Conservation (phyloP, 2,888 invertebrate species). For the Belgica antarctica region DNA sequence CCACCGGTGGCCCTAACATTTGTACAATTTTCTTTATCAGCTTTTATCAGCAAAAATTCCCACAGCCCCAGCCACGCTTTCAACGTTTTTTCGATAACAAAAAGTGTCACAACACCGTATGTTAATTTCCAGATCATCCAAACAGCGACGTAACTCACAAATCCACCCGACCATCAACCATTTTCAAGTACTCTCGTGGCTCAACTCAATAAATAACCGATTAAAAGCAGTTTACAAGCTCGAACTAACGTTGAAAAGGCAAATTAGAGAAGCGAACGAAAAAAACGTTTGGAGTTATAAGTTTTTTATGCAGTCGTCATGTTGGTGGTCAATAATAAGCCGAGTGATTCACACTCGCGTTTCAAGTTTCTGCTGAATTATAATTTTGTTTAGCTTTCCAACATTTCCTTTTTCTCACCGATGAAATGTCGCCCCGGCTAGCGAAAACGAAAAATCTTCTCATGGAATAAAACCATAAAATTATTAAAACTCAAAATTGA, state of each 20-base stretch:
- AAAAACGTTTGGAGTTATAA: background rate
- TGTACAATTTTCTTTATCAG: no score
- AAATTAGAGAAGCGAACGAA: background rate
- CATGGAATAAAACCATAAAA: conserved; percentile 37
- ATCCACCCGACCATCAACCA: no score
- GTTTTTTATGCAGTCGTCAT: background rate
- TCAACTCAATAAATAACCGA: no score
- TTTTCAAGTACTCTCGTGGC: conserved; percentile 1
- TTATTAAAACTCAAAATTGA: conserved; percentile 40
- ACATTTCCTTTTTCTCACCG: conserved; percentile 2
- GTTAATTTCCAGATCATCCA: no score
- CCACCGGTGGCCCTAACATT: no score
- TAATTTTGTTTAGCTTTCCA: background rate
- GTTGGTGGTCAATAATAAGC: background rate
- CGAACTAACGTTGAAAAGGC: background rate
- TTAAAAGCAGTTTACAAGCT: no score
- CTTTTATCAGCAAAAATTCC: no score
- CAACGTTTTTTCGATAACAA: no score
- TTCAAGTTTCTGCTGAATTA: background rate
- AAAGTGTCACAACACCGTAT: no score
- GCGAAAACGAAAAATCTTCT: conserved; percentile 32
- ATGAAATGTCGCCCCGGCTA: background rate
- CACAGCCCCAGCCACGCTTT: no score
- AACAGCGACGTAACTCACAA: no score
- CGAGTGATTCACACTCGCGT: background rate